Evolutionary conservation across 2,797 vertebrate species (phyloP).

Genomic region (Hafferia zeledoni): DNA sequence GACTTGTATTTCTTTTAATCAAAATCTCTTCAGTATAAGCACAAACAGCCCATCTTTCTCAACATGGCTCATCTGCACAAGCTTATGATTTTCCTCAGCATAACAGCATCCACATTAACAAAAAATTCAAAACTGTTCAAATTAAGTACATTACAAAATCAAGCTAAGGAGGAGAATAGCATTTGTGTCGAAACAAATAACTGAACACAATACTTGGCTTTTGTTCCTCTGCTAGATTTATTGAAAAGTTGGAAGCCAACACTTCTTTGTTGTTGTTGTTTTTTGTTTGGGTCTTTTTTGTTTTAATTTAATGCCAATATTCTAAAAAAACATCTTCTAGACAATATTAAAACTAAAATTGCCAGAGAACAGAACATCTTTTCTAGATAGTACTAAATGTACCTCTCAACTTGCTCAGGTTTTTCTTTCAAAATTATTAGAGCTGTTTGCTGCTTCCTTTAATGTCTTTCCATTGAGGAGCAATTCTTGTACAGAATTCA

Average conservation of each 20-base stretch:
- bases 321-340: constrained; percentile 62
- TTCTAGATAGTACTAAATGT: constrained; percentile 32
- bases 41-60: constrained; percentile 10
- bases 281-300: not conserved
- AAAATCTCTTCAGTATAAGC: constrained; percentile 1
- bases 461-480: not conserved
- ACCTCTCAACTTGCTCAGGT: not conserved
- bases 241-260: constrained; percentile 49
- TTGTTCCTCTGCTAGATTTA: constrained; percentile 52
- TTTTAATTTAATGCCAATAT: constrained; percentile 48
- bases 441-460: not conserved
- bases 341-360: constrained; percentile 11
- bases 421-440: constrained; percentile 15
- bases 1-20: not conserved
- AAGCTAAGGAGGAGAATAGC: constrained; percentile 38
- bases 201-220: constrained; percentile 46
- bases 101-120: not conserved
- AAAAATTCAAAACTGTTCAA: constrained; percentile 22
- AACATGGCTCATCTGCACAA: constrained; percentile 27
- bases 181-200: constrained; percentile 63
- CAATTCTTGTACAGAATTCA: not conserved
- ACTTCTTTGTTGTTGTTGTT: not conserved
- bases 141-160: constrained; percentile 56
- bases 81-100: constrained; percentile 22
- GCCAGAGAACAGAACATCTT: constrained; percentile 44